Conservation (phyloP, 2,888 invertebrate species). For the Hydropsyche betteni region DNA sequence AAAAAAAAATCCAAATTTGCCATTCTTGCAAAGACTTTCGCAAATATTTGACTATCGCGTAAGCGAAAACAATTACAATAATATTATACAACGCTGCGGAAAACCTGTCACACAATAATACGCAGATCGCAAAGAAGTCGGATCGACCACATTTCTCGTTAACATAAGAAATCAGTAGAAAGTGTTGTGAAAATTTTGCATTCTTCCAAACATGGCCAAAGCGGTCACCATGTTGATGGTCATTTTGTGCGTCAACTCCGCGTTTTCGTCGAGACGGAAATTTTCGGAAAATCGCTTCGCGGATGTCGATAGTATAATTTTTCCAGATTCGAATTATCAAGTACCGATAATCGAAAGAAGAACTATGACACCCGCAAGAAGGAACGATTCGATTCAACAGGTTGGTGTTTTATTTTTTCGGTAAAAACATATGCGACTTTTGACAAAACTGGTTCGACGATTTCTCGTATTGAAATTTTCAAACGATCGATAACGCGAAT, state of each 20-base stretch:
- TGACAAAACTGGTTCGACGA: no score
- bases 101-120: not conserved
- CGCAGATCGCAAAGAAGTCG: not conserved
- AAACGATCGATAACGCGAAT: no score
- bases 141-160: not conserved
- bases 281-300: not conserved
- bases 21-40: not conserved
- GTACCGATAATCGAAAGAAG: no score
- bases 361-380: no score
- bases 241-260: not conserved
- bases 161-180: slow-evolving; percentile 1
- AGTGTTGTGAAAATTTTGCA: not conserved
- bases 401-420: no score
- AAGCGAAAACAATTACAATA: not conserved
- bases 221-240: not conserved
- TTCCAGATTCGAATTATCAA: not conserved
- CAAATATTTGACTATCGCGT: not conserved
- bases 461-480: no score
- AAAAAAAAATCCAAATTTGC: not conserved
- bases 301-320: not conserved
- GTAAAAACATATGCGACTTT: no score
- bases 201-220: not conserved
- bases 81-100: not conserved
- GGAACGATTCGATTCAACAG: no score
- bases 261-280: not conserved